Evolutionary conservation across 92 coral and sea anemone species (phyloP), one percentile per base, ranked within the genome.

Genomic region (Metridium senile): DNA sequence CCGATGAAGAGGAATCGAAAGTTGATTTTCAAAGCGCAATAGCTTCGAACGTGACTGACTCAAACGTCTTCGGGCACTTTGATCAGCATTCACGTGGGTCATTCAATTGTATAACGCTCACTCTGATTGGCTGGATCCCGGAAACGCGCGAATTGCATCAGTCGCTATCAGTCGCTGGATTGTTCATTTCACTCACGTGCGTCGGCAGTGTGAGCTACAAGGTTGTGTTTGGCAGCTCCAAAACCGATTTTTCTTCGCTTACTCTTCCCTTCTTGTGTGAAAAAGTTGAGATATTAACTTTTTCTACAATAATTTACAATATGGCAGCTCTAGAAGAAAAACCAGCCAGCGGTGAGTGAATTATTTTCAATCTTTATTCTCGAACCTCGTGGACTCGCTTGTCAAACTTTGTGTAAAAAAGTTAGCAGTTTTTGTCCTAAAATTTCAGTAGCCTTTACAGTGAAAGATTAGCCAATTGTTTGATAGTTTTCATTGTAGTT

Each of bases 291-390:
- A 54, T 54, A 54, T 54, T 20, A 20, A 54, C 61, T 21, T 9
- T 4, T 21, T 54, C 9, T 3, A 52, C 18, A 2, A 1, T 30
- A 11, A 71, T 35, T 33, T 9, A 30, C 58, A 52, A 29, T 32
- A 90, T 90, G 96, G 80, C 89, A 0, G 76, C 71, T 9, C 33
- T 18, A 13, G 92, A 90, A 59, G 82, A 81, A 53, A 90, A 87
- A 73, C 90, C 89, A 58, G 67, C 86, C 19, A 35, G 76, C 39
- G 91, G 86, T 90, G 72, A 20, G 84, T 63, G 47, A 19, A 8
- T 43, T 0, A 11, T 53, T 26, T 30, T 23, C 26, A 49, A 1
- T 72, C 21, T 25, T 17, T 16, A 1, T 2, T 21, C 47, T 18
- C 20, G 52, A 23, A 72, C 76, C 76, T 53, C 76, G 76, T 74